Evolutionary conservation across 2,797 vertebrate genomes (phyloP).

Genomic region (Leptatherina wallacei): DNA sequence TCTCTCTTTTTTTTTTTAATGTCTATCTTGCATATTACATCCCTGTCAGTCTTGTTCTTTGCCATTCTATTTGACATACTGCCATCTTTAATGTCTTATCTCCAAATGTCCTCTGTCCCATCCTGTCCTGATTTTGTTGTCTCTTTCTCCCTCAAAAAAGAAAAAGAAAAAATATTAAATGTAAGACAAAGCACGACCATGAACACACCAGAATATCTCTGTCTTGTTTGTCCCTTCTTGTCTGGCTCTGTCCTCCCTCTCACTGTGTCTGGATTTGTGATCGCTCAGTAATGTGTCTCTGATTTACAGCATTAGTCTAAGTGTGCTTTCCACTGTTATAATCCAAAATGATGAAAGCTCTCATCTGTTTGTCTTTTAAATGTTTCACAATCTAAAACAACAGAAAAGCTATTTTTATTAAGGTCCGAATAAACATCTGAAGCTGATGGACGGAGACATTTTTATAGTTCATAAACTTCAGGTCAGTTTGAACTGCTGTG

Average conservation of each 20-base stretch:
- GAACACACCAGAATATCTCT: background rate
- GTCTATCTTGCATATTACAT: background rate
- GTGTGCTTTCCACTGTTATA: slow-evolving; percentile 1
- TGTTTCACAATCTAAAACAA: slow-evolving; percentile 32
- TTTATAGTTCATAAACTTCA: slow-evolving; percentile 22
- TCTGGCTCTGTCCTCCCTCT: background rate
- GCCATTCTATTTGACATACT: background rate
- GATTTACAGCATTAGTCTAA: background rate
- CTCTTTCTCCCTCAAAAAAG: background rate
- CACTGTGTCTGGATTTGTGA: slow-evolving; percentile 17
- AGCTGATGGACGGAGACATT: slow-evolving; percentile 16
- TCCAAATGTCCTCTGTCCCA: background rate
- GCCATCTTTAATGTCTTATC: background rate
- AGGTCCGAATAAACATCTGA: slow-evolving; percentile 42
- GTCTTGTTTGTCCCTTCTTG: background rate
- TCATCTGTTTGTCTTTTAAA: slow-evolving; percentile 34
- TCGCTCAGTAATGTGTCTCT: slow-evolving; percentile 1
- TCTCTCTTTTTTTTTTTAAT: background rate
- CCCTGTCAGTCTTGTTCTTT: background rate
- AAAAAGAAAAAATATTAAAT: background rate
- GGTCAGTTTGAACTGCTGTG: slow-evolving; percentile 7
- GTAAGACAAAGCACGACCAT: background rate
- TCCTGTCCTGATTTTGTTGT: background rate
- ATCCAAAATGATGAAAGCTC: slow-evolving; percentile 10
- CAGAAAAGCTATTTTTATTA: slow-evolving; percentile 27